Evolutionary conservation across 2,797 vertebrate genomes (phyloP), one percentile per base, ranked within the genome.

Genomic region (Eleutherodactylus coqui): DNA sequence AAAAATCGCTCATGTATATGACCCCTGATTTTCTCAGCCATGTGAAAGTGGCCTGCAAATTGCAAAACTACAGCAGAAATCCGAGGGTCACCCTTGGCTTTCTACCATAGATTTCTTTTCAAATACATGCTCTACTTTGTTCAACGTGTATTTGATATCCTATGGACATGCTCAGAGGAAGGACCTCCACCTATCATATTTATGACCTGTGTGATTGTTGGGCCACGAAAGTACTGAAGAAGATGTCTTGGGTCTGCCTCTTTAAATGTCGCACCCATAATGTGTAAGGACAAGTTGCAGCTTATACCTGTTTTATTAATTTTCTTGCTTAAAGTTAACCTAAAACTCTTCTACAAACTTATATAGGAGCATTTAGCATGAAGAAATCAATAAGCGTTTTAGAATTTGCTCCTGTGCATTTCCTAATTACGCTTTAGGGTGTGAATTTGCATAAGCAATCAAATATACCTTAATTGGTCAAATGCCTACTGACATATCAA

Each of bases 361-460:
- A 27, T 14, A 45, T 51, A 64, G 29, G 41, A 80, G 70, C 77
- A 75, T 80, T 85, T 85, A 73, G 67, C 77, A 80, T 73, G 53
- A 75, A 53, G 45, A 85, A 85, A 85, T 85, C 84, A 85, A 85
- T 85, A 85, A 73, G 84, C 58, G 60, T 55, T 78, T 85, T 78
- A 78, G n/a, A 85, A 49, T 78, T 85, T 67, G 83, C 64, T 78
- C 60, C 75, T 85, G 75, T 85, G 69, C 84, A 60, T 80, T 85
- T 73, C 41, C 49, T 80, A 85, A 85, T 79, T 85, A 85, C 32
- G 77, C 84, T 85, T 85, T 85, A 36, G 84, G 84, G 84, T 75
- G 47, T 75, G 29, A 47, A 85, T 85, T 85, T 85, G 55, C 84
- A 85, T 85, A 85, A 62, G 60, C 69, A 85, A 80, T 80, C 67